phyloP scores from a whole-genome alignment of 1,140 invertebrate genomes.

The Alviniconcha marisindica region DNA sequence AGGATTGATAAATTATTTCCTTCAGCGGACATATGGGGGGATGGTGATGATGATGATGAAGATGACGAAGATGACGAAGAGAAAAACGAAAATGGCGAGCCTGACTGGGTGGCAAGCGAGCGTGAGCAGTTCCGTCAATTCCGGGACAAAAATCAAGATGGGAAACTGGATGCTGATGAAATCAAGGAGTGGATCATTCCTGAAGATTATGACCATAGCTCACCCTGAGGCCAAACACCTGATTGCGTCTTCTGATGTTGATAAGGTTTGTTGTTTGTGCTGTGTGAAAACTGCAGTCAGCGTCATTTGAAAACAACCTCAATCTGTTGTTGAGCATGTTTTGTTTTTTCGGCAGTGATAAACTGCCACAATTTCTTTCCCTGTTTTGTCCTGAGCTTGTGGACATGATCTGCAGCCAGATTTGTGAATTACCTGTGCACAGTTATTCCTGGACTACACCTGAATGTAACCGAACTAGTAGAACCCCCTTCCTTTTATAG shows the following conservation, averaged over 20 bases:
- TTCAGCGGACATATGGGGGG: conserved; percentile 72
- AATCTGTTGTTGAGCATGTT: too few relatives aligned
- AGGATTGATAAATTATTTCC: not conserved
- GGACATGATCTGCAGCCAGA: too few relatives aligned
- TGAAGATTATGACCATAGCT: conserved; percentile 96
- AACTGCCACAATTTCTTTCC: too few relatives aligned
- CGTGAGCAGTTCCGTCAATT: conserved; percentile 89
- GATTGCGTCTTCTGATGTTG: conserved; percentile 94
- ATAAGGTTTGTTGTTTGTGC: conserved; percentile 82
- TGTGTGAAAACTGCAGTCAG: too few relatives aligned
- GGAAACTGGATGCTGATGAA: conserved; percentile 91
- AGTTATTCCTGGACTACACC: too few relatives aligned
- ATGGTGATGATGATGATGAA: conserved; percentile 86
- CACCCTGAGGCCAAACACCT: conserved; percentile 96
- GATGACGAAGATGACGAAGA: conserved; percentile 94
- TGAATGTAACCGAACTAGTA: too few relatives aligned
- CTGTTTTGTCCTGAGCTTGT: too few relatives aligned
- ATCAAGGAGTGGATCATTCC: conserved; percentile 95
- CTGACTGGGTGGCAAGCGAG: conserved; percentile 97
- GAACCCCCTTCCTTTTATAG: too few relatives aligned
- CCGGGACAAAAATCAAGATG: conserved; percentile 91
- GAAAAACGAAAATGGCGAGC: conserved; percentile 92
- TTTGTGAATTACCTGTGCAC: too few relatives aligned
- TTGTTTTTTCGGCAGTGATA: too few relatives aligned
- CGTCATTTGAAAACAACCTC: too few relatives aligned